A percentile compares a stretch with the other conserved stretches of the same genome.
phyloP scores from a whole-genome alignment of 2,113 vertebrate species.

The Haplochromis vanheusdeni region DNA sequence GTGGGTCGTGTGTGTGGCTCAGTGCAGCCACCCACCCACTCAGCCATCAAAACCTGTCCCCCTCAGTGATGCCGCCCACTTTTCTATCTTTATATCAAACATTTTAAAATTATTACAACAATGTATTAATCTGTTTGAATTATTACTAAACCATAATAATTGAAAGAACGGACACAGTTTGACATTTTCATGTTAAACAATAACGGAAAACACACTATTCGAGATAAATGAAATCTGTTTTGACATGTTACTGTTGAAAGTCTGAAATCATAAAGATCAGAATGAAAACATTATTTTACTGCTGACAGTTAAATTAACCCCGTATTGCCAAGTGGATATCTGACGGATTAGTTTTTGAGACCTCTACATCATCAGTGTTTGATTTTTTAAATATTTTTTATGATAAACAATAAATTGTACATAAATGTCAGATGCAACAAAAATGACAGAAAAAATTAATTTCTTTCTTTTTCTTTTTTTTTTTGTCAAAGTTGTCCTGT shows the following conservation, averaged over 20 bases:
- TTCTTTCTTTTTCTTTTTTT: rapidly evolving
- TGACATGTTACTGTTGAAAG: neutral
- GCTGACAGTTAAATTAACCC: neutral
- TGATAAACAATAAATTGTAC: neutral
- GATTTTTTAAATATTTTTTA: neutral
- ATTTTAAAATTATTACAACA: neutral
- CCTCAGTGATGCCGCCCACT: neutral
- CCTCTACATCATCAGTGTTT: neutral
- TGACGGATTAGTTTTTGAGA: neutral
- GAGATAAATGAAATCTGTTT: neutral
- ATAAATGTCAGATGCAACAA: neutral
- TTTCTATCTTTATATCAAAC: neutral
- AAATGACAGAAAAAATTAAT: neutral
- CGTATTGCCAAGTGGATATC: neutral
- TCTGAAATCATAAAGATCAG: neutral
- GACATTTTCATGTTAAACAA: neutral
- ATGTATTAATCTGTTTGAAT: neutral
- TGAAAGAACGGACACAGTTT: neutral
- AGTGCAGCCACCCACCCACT: neutral
- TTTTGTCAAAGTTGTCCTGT: neutral
- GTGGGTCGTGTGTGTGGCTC: neutral
- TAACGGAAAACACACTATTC: neutral
- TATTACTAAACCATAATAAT: neutral
- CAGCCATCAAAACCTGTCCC: neutral
- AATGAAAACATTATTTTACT: neutral